phyloP scores from a whole-genome alignment of 2,888 invertebrate species.

The Entomobrya proxima region DNA sequence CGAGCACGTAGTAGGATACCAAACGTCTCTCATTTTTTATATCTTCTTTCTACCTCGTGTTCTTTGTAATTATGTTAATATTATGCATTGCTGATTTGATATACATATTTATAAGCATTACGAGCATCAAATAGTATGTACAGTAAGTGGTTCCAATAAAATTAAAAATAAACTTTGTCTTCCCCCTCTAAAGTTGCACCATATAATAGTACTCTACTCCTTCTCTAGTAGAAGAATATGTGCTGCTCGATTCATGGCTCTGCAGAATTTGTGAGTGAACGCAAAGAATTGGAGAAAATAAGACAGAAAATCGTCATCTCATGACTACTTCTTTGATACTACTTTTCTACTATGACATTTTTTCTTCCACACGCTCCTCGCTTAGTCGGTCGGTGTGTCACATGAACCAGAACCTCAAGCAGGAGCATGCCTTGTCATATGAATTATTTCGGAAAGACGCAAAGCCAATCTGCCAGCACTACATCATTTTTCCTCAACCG shows the following conservation, averaged over 20 bases:
- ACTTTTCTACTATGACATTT: not conserved
- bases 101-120: not conserved
- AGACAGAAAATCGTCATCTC: slow-evolving; percentile 21
- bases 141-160: slow-evolving; percentile 65
- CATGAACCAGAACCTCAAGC: slow-evolving; percentile 32
- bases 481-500: slow-evolving; percentile 39
- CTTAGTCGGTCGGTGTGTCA: slow-evolving; percentile 12
- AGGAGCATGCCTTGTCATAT: not conserved
- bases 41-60: not conserved
- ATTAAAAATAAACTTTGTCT: slow-evolving; percentile 62
- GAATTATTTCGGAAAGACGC: not conserved
- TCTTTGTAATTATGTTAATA: slow-evolving; percentile 29
- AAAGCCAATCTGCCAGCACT: slow-evolving; percentile 48
- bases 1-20: not conserved
- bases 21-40: not conserved
- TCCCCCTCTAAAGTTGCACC: too few relatives aligned
- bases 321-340: not conserved
- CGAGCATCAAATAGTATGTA: not conserved
- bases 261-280: not conserved
- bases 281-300: not conserved
- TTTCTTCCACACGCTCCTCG: not conserved
- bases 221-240: too few relatives aligned
- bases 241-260: not conserved
- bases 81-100: not conserved
- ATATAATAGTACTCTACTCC: too few relatives aligned